phyloP scores from a whole-genome alignment of 2,113 vertebrate species.

The Tetraodon nigroviridis region DNA sequence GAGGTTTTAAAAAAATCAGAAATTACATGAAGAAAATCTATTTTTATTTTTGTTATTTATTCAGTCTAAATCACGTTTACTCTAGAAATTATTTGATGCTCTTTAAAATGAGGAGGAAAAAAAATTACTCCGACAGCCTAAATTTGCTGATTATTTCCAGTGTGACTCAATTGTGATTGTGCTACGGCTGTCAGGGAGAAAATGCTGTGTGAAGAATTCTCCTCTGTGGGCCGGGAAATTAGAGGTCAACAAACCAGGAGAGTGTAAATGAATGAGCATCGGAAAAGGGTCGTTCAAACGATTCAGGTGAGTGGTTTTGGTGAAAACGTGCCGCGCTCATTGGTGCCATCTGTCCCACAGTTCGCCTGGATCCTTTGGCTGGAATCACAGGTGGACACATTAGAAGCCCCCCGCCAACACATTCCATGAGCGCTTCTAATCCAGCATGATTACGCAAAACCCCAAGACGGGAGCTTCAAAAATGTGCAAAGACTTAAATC shows the following conservation, averaged over 20 bases:
- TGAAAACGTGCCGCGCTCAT: no score
- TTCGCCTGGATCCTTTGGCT: slow-evolving; percentile 13
- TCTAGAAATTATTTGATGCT: no score
- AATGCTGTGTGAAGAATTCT: slow-evolving; percentile 23
- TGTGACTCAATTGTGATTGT: slow-evolving; percentile 40
- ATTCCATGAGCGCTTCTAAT: no score
- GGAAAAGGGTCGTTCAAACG: not conserved
- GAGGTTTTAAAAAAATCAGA: no score
- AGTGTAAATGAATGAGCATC: slow-evolving; percentile 8
- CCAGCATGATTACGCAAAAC: no score
- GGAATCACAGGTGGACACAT: slow-evolving; percentile 21
- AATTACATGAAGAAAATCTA: no score
- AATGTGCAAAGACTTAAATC: no score
- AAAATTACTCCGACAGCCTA: slow-evolving; percentile 17
- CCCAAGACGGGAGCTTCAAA: no score
- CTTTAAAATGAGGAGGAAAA: no score
- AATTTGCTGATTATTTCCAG: slow-evolving; percentile 28
- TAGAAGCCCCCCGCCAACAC: not conserved
- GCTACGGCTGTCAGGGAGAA: slow-evolving; percentile 35
- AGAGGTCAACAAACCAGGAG: slow-evolving; percentile 3
- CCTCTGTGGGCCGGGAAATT: slow-evolving; percentile 23
- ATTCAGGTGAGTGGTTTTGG: no score
- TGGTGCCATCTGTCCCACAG: slow-evolving; percentile 4
- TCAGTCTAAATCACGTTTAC: no score
- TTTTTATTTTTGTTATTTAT: no score